Percentiles rank a stretch among this genome's conserved stretches.
Evolutionary conservation across 2,888 invertebrate species (phyloP).

Genomic region (Plebejus anna): DNA sequence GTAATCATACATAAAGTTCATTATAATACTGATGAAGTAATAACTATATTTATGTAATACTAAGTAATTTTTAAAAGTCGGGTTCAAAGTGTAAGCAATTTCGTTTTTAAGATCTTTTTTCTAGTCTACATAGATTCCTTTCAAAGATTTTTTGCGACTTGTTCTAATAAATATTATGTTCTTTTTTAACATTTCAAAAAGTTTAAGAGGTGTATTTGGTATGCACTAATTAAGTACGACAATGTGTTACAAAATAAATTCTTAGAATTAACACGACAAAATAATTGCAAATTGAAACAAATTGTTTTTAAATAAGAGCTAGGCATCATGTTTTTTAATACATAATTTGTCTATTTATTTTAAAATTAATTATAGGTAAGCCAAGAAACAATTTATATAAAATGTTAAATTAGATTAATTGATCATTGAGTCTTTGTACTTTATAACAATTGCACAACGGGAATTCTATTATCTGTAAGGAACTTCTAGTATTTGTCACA

Average conservation of each 20-base stretch:
- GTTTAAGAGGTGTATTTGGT: no score
- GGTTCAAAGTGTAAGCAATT: neutral
- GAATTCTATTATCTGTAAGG: constrained; percentile 35
- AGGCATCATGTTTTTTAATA: neutral
- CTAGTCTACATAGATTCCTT: neutral
- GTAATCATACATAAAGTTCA: neutral
- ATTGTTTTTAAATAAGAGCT: neutral
- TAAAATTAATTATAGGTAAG: constrained; percentile 7
- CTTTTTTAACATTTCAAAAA: no score
- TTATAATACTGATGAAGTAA: neutral
- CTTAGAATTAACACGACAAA: no score
- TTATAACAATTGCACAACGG: constrained; percentile 37
- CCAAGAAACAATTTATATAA: constrained; percentile 21
- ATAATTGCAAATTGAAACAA: no score
- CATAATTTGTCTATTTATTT: neutral
- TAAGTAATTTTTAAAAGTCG: neutral
- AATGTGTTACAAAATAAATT: no score
- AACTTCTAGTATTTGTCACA: constrained; percentile 12
- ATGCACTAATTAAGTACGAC: no score
- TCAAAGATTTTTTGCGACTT: no score
- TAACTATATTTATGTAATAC: constrained; percentile 11
- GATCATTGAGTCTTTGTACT: constrained; percentile 35
- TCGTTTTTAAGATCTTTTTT: neutral
- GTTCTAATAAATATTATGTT: no score
- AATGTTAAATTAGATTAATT: constrained; percentile 23